Percentiles rank a stretch among this genome's conserved stretches.
These are phyloP conservation scores for Clarias laeviceps DNA, from an alignment of 2,797 vertebrate species.

Conservation along the genomic window DNA sequence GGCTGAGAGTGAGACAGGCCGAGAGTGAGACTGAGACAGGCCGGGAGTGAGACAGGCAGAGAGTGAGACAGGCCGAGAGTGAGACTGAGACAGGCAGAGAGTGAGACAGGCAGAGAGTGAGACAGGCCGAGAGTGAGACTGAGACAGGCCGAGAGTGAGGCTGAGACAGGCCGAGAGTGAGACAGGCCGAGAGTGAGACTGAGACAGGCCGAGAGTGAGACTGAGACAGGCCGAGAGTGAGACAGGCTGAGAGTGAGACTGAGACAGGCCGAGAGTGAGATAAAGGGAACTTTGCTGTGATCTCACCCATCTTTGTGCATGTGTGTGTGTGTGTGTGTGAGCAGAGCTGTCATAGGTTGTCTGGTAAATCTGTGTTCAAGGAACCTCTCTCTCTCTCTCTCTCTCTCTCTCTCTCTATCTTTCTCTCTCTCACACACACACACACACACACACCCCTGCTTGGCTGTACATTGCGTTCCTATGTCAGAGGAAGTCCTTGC, in stretches of 20 bases:
- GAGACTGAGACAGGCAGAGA: background rate
- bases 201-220: too few relatives aligned
- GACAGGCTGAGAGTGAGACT: too few relatives aligned
- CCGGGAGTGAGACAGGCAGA: conserved; percentile 5
- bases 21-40: conserved; percentile 14
- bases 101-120: too few relatives aligned
- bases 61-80: background rate
- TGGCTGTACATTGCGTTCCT: conserved; percentile 47
- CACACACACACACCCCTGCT: conserved; percentile 14
- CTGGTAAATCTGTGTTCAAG: conserved; percentile 22
- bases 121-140: too few relatives aligned
- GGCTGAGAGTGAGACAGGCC: background rate
- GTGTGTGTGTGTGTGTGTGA: conserved; percentile 28
- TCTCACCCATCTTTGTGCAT: conserved; percentile 48
- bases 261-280: background rate
- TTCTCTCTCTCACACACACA: background rate
- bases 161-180: conserved; percentile 2
- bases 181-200: background rate
- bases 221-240: too few relatives aligned
- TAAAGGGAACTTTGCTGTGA: conserved; percentile 44
- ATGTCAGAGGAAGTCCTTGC: conserved; percentile 43
- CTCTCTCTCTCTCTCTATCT: background rate
- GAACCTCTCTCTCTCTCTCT: background rate
- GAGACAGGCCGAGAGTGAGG: background rate
- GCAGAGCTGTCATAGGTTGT: conserved; percentile 32